Evolutionary conservation across 2,113 vertebrate genomes (phyloP), one percentile per base, ranked within the genome.

Genomic region (Paracanthobrama guichenoti): DNA sequence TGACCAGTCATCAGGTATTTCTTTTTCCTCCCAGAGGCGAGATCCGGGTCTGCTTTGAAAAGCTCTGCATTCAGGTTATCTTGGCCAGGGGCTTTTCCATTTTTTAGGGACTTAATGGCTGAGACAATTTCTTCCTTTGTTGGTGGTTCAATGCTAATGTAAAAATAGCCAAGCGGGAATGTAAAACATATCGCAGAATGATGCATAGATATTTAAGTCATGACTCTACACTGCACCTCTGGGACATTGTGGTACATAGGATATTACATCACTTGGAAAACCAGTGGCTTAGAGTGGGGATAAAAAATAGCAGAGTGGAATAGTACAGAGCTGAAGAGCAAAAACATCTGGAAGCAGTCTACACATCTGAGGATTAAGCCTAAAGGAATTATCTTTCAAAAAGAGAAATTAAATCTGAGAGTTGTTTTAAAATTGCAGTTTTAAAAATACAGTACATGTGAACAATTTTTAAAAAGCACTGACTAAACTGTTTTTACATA

Each of bases 131-230:
- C 35, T 42, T 71, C 28, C 6, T 35, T 67, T 12, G 14, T 12
- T 67, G 64, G 64, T 67, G 64, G 13, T 18, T 14, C 64, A 18
- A 10, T 44, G 42, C 42, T 10, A 44, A 10, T 44, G 42, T 48
- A 85, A 81, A 83, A 35, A 87, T 83, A 88, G 77, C 28, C 7
- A 28, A 48, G 35, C 10, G 76, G 74, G n/a, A 60, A 8, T 46
- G 24, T 59, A 13, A n/a, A 79, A 42, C 24, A 59, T 57, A 46
- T 66, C 57, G 78, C 69, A 66, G 53, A 48, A 83, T 82, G 53
- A 18, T 22, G 14, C 22, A 67, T 53, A 79, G 42, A 55, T 64
- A 48, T 44, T 71, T 77, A 71, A 80, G 79, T 79, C 31, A 82
- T 60, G 57, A 71, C 44, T 76, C 66, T 74, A 46, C 39, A 82